Conservation (phyloP, 2,797 vertebrate species). For the Apodemus agrarius region DNA sequence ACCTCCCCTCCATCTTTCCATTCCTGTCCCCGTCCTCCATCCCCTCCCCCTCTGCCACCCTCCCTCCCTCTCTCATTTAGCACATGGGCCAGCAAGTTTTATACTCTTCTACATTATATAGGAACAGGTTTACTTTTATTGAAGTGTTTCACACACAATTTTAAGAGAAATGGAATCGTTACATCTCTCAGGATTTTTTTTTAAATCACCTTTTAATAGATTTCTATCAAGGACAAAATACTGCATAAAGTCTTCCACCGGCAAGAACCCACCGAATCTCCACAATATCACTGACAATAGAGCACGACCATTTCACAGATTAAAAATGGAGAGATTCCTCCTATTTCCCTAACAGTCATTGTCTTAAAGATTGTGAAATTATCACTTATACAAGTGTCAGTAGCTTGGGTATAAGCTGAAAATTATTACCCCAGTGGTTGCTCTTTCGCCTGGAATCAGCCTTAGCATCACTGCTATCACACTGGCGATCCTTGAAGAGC, state of each 20-base stretch:
- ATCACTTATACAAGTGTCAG: background rate
- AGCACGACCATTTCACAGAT: background rate
- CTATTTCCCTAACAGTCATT: background rate
- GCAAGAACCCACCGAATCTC: background rate
- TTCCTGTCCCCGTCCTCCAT: too few species aligned
- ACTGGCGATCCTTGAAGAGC: background rate
- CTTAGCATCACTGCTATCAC: background rate
- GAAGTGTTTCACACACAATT: background rate
- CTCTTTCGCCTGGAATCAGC: background rate
- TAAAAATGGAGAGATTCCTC: background rate
- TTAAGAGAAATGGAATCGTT: background rate
- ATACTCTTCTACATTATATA: background rate
- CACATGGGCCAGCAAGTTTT: background rate
- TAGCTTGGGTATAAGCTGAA: background rate
- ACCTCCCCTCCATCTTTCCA: too few species aligned
- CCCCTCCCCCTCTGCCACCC: background rate
- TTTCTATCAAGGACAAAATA: background rate
- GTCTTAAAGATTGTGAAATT: background rate
- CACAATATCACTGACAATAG: background rate
- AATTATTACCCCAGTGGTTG: background rate
- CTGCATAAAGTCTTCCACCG: background rate
- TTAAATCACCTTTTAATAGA: background rate
- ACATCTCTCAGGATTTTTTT: background rate
- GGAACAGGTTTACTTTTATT: slow-evolving; percentile 14
- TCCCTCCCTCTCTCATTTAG: background rate